phyloP scores from a whole-genome alignment of 2,888 invertebrate species.

The Caenorhabditis sp. region DNA sequence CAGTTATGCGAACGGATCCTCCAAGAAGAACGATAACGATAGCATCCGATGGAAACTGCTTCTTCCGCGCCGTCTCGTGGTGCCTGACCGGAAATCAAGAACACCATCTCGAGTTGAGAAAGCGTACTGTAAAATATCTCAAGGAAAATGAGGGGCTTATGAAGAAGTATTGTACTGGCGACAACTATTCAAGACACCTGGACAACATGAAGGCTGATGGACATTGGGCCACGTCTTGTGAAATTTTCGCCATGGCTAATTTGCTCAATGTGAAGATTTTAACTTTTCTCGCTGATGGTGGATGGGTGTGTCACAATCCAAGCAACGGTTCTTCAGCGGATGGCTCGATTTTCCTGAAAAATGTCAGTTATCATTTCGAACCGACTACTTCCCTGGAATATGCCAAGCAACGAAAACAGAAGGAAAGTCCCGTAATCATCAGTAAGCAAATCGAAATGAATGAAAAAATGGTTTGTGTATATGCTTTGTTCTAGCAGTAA shows the following conservation, averaged over 20 bases:
- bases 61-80: slow-evolving; percentile 42
- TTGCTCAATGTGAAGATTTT: slow-evolving; percentile 21
- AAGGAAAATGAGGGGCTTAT: background rate
- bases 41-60: slow-evolving; percentile 39
- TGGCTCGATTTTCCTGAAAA: slow-evolving; percentile 7
- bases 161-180: background rate
- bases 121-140: background rate
- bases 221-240: background rate
- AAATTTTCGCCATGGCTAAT: slow-evolving; percentile 14
- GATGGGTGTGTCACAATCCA: background rate
- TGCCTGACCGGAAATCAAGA: slow-evolving; percentile 25
- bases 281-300: slow-evolving; percentile 1
- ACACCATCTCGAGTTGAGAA: background rate
- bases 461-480: too few relatives aligned
- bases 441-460: too few relatives aligned
- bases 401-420: too few relatives aligned
- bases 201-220: background rate
- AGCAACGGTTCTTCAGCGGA: background rate
- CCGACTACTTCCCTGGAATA: background rate
- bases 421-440: too few relatives aligned
- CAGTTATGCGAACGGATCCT: background rate
- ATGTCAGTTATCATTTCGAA: slow-evolving; percentile 6
- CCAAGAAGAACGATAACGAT: background rate
- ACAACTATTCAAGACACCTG: background rate
- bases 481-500: background rate